phyloP scores from a whole-genome alignment of 92 coral and sea anemone species.

The Zoanthus sociatus region DNA sequence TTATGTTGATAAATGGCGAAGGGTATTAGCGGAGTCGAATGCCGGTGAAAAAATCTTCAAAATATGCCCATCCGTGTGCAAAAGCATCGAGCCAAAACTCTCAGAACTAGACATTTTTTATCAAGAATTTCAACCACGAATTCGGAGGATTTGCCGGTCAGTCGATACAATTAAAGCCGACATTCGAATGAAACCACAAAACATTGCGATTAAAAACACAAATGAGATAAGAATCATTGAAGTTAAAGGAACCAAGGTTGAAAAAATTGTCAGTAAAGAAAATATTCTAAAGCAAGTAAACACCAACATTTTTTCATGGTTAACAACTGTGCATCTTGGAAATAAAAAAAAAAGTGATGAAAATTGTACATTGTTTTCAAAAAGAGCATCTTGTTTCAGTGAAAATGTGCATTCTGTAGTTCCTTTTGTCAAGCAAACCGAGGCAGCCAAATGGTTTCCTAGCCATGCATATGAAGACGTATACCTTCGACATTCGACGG shows the following conservation, averaged over 20 bases:
- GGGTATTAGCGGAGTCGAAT: neutral
- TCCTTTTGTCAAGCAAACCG: neutral
- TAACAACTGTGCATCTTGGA: slow-evolving; percentile 21
- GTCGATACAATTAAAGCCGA: neutral
- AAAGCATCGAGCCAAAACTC: slow-evolving; percentile 4
- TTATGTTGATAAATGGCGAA: slow-evolving; percentile 30
- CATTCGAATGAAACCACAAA: neutral
- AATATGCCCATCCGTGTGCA: slow-evolving; percentile 19
- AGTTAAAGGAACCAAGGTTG: neutral
- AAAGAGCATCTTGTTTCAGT: neutral
- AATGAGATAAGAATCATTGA: neutral
- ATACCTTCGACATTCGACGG: neutral
- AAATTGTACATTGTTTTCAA: neutral
- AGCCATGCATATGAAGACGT: neutral
- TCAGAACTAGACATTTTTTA: slow-evolving; percentile 22
- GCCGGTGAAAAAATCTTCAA: slow-evolving; percentile 30
- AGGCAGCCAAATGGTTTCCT: neutral
- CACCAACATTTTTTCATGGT: neutral
- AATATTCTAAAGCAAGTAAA: slow-evolving; percentile 16
- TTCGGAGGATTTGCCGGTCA: neutral
- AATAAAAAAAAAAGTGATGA: neutral
- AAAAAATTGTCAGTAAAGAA: neutral
- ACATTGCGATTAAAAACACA: neutral
- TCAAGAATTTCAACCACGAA: slow-evolving; percentile 22
- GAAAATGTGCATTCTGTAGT: neutral